phyloP scores from a whole-genome alignment of 2,113 vertebrate genomes.

The Ptychochromis oligacanthus region DNA sequence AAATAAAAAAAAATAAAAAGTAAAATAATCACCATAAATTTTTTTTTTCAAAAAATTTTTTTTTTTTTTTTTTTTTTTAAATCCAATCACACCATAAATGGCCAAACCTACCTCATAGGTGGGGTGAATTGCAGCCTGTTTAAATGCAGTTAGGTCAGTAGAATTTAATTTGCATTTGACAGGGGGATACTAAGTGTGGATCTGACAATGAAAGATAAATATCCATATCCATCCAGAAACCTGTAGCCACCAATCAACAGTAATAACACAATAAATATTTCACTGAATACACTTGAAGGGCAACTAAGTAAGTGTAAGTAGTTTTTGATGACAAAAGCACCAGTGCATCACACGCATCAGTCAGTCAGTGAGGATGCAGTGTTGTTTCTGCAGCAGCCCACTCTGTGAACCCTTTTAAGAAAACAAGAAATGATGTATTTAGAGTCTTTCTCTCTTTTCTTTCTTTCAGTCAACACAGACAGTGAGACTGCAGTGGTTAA shows the following conservation, averaged over 20 bases:
- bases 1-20: too few species aligned
- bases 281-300: not conserved
- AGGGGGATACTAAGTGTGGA: not conserved
- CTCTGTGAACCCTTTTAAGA: not conserved
- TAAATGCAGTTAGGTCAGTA: not conserved
- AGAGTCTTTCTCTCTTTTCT: not conserved
- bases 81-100: not conserved
- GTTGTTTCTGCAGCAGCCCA: not conserved
- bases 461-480: slow-evolving; percentile 89
- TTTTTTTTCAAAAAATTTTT: too few species aligned
- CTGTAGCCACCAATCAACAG: not conserved
- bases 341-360: too few species aligned
- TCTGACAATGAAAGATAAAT: not conserved
- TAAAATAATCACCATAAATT: too few species aligned
- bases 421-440: not conserved
- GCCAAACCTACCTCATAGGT: not conserved
- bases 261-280: not conserved
- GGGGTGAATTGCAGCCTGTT: too few species aligned
- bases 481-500: slow-evolving; percentile 96
- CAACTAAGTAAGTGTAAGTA: too few species aligned
- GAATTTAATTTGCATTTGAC: not conserved
- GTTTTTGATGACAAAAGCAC: not conserved
- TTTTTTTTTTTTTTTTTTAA: not conserved
- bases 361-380: not conserved
- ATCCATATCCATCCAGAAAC: not conserved